Evolutionary conservation across 2,888 invertebrate genomes (phyloP).

Genomic region (Caenorhabditis sinica): DNA sequence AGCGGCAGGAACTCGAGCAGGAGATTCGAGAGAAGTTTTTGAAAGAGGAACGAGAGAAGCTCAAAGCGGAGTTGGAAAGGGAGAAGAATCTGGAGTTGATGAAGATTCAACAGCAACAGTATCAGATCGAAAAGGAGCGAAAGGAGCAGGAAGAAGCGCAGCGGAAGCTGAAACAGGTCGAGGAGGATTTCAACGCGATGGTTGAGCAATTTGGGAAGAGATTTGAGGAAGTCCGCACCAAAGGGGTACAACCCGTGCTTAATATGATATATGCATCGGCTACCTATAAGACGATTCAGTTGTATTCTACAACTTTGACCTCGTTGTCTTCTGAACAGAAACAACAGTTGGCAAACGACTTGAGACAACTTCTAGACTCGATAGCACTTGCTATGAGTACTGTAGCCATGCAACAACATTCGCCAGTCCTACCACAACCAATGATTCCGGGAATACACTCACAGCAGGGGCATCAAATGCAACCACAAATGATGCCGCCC

Average conservation of each 20-base stretch:
- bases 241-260: conserved; percentile 18
- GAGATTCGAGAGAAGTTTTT: conserved; percentile 43
- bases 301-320: conserved; percentile 13
- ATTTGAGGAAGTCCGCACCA: conserved; percentile 34
- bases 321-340: conserved; percentile 52
- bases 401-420: not conserved
- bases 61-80: conserved; percentile 49
- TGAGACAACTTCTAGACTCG: conserved; percentile 26
- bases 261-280: conserved; percentile 45
- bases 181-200: conserved; percentile 44
- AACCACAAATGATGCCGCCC: not conserved
- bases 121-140: conserved; percentile 34
- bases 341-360: conserved; percentile 34
- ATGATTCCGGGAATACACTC: not conserved
- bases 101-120: conserved; percentile 47
- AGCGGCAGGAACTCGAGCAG: conserved; percentile 47
- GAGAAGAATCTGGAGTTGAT: conserved; percentile 49
- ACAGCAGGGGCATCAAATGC: not conserved
- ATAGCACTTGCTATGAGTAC: not conserved
- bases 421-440: not conserved
- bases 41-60: conserved; percentile 55
- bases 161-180: conserved; percentile 41
- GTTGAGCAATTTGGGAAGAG: conserved; percentile 25
- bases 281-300: conserved; percentile 49
- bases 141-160: conserved; percentile 38